A percentile compares a stretch with the other conserved stretches of the same genome.
Conservation (phyloP, 2,113 vertebrate genomes). For the Gnathonemus longibarbis region DNA sequence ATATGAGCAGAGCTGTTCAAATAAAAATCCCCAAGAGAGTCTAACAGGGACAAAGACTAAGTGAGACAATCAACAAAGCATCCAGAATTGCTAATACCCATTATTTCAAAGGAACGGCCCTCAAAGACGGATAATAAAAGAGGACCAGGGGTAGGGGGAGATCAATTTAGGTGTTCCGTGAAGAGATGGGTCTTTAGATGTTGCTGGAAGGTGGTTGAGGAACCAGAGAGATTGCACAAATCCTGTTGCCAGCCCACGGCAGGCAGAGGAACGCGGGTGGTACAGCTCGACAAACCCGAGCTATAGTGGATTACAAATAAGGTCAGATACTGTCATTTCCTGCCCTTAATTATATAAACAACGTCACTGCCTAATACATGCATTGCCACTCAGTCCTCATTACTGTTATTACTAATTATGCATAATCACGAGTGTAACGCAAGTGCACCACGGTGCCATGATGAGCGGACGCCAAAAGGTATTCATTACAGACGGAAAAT, state of each 20-base stretch:
- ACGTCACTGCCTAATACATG: background rate
- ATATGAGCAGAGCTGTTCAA: background rate
- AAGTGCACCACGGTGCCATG: background rate
- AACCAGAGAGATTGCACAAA: background rate
- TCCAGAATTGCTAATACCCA: background rate
- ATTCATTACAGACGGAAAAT: background rate
- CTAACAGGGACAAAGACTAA: background rate
- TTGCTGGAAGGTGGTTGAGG: background rate
- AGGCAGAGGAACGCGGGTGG: background rate
- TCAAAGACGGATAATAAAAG: background rate
- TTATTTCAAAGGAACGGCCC: background rate
- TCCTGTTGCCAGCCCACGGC: background rate
- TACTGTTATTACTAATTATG: conserved; percentile 2
- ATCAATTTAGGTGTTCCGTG: background rate
- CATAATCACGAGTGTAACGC: background rate
- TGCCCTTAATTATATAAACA: background rate
- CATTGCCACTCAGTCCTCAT: background rate
- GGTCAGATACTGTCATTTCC: background rate
- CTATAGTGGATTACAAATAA: background rate
- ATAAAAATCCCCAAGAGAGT: background rate
- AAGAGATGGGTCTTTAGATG: background rate
- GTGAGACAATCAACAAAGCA: background rate
- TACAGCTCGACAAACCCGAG: background rate
- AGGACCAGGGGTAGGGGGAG: background rate
- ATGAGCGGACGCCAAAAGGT: background rate